Conservation (phyloP, 2,113 vertebrate genomes). For the Camelus dromedarius region DNA sequence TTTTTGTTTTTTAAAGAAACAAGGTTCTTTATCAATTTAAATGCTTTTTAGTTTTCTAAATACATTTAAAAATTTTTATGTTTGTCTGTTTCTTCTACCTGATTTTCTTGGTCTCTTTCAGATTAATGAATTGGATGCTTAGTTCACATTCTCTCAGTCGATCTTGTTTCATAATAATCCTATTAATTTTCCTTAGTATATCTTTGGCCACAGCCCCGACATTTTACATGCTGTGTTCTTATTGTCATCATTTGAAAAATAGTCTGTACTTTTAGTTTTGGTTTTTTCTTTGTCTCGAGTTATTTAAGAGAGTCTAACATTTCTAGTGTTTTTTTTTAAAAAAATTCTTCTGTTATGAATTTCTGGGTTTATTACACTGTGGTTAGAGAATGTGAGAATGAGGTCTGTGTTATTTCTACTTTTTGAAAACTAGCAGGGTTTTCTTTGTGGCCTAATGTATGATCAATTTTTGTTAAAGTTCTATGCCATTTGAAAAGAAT, state of each 20-base stretch:
- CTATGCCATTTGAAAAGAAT: neutral
- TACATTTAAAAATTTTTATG: neutral
- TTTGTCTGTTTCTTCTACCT: slow-evolving; percentile 12
- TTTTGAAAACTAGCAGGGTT: slow-evolving; percentile 46
- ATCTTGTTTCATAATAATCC: slow-evolving; percentile 42
- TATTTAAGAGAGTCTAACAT: slow-evolving; percentile 61
- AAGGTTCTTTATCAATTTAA: neutral
- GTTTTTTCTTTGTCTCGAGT: slow-evolving; percentile 57
- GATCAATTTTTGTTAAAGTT: neutral
- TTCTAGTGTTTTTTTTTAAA: neutral
- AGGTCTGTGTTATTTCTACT: neutral
- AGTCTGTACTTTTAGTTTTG: slow-evolving; percentile 47
- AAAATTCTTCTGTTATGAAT: slow-evolving; percentile 47
- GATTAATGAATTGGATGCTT: neutral
- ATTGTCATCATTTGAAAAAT: slow-evolving; percentile 58
- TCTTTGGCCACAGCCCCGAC: neutral
- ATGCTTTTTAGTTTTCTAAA: slow-evolving; percentile 42
- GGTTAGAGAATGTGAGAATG: slow-evolving; percentile 15
- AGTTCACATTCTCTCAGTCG: neutral
- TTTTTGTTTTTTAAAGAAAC: neutral
- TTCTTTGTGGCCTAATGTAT: neutral
- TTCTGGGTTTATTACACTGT: slow-evolving; percentile 45
- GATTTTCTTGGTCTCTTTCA: neutral
- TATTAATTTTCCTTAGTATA: slow-evolving; percentile 58
- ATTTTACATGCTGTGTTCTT: slow-evolving; percentile 55